Conservation (phyloP, 1,140 invertebrate genomes). For the Lepidurus arcticus region DNA sequence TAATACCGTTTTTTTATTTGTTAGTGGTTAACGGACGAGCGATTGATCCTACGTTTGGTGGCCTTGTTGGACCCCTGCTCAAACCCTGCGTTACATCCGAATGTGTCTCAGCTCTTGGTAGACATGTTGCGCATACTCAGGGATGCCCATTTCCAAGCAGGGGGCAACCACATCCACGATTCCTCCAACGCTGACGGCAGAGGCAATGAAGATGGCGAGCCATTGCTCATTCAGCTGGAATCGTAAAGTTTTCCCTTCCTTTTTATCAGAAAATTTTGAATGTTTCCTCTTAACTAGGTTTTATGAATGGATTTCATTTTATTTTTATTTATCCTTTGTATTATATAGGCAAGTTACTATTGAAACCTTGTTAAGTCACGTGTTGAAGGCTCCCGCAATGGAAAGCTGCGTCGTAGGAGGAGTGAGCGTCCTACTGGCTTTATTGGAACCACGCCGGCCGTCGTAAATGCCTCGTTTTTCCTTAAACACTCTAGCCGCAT, state of each 20-base stretch:
- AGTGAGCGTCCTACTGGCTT: slow-evolving; percentile 66
- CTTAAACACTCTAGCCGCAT: slow-evolving; percentile 2
- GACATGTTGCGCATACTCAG: slow-evolving; percentile 67
- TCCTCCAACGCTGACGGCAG: neutral
- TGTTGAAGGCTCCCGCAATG: slow-evolving; percentile 58
- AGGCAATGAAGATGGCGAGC: slow-evolving; percentile 46
- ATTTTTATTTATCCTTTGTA: slow-evolving; percentile 36
- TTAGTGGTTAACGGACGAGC: slow-evolving; percentile 84
- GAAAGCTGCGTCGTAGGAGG: slow-evolving; percentile 73
- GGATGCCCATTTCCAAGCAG: slow-evolving; percentile 47
- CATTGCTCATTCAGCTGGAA: slow-evolving; percentile 62
- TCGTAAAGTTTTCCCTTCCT: slow-evolving; percentile 50
- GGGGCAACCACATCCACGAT: neutral
- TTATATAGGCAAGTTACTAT: slow-evolving; percentile 58
- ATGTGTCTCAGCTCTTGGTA: slow-evolving; percentile 73
- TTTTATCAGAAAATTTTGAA: neutral
- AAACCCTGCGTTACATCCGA: slow-evolving; percentile 67
- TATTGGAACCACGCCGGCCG: slow-evolving; percentile 55
- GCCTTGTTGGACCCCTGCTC: slow-evolving; percentile 67
- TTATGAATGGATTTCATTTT: slow-evolving; percentile 27
- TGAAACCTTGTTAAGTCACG: slow-evolving; percentile 60
- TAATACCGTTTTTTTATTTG: slow-evolving; percentile 43
- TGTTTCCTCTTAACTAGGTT: neutral
- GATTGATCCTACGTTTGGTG: slow-evolving; percentile 75
- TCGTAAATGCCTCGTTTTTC: slow-evolving; percentile 42